These are phyloP conservation scores for Arnoldichthys spilopterus DNA, from an alignment of 2,797 vertebrate species.

Conservation along the genomic window DNA sequence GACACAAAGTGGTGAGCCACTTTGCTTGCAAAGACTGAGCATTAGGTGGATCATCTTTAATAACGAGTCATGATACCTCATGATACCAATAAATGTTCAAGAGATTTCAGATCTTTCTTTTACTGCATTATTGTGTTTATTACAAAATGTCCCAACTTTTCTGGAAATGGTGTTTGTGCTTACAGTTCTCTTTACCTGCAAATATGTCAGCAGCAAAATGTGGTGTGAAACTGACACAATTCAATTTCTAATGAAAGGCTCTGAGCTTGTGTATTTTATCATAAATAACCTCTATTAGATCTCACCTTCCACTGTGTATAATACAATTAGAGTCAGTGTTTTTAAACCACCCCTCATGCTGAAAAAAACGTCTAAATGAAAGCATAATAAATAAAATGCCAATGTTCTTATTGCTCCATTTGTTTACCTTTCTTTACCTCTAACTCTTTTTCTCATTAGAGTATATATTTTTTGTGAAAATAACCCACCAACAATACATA, in stretches of 20 bases:
- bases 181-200: not conserved
- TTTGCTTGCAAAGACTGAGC: no score
- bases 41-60: no score
- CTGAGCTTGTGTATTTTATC: not conserved
- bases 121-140: no score
- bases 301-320: not conserved
- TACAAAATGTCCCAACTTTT: no score
- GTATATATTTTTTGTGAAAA: no score
- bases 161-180: not conserved
- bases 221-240: not conserved
- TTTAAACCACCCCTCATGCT: no score
- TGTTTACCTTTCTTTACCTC: not conserved
- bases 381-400: not conserved
- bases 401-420: not conserved
- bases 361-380: no score
- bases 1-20: no score
- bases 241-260: not conserved
- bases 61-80: no score
- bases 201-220: not conserved
- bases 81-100: no score
- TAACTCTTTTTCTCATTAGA: not conserved
- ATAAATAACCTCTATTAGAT: not conserved
- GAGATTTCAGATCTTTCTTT: no score
- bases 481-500: no score
- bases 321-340: not conserved